These are phyloP conservation scores for Hydroisotoma schaefferi DNA, from an alignment of 2,888 invertebrate species.

Conservation along the genomic window DNA sequence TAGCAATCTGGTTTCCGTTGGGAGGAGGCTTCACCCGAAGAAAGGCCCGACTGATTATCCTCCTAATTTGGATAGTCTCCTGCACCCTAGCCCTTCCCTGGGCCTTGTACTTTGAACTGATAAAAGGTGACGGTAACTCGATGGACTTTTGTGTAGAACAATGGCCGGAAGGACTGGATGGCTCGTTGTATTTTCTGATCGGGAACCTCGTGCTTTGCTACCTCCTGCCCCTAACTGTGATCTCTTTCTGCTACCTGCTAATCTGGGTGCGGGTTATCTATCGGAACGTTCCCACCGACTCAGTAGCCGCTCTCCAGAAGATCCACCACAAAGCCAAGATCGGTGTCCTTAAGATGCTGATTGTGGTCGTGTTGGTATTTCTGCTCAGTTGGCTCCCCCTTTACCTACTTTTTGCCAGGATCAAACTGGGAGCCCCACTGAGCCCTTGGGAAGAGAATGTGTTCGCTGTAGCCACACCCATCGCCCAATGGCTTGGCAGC, in stretches of 20 bases:
- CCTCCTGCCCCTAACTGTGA: conserved; percentile 56
- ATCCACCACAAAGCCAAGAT: conserved; percentile 51
- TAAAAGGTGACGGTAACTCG: conserved; percentile 68
- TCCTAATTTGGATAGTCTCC: conserved; percentile 54
- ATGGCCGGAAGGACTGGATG: conserved; percentile 54
- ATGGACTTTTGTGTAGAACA: conserved; percentile 59
- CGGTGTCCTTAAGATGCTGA: conserved; percentile 56
- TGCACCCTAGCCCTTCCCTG: conserved; percentile 55
- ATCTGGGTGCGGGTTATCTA: conserved; percentile 56
- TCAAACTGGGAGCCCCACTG: conserved; percentile 50
- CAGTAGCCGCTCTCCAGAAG: conserved; percentile 46
- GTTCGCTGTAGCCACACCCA: conserved; percentile 53
- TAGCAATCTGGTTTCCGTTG: conserved; percentile 93
- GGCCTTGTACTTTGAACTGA: conserved; percentile 60
- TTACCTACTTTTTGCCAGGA: conserved; percentile 54
- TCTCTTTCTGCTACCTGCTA: conserved; percentile 56
- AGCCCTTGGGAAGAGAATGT: conserved; percentile 49
- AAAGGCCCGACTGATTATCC: conserved; percentile 63
- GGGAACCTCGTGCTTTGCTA: conserved; percentile 58
- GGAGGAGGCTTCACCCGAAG: conserved; percentile 86
- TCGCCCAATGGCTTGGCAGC: conserved; percentile 58
- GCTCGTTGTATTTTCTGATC: conserved; percentile 56
- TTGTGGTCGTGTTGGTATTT: conserved; percentile 58
- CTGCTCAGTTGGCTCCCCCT: conserved; percentile 59
- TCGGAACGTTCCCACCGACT: conserved; percentile 58